Base-by-base conservation (phyloP, 2,888 invertebrate genomes). In the Noctua janthe region DNA sequence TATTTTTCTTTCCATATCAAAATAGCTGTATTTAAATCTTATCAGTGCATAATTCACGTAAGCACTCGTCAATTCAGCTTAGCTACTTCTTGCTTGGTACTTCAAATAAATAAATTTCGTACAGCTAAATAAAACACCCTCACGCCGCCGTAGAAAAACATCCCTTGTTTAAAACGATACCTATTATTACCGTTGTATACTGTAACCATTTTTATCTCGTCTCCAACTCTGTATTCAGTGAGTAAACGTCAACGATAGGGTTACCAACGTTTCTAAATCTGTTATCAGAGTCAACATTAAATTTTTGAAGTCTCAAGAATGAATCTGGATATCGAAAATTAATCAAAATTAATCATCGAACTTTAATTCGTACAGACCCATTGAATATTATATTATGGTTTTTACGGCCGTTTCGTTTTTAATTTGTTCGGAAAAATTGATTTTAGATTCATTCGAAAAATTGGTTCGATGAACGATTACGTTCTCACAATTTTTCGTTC, bases 161-260 rank as follows among this genome's bases (percentile, higher is more conserved):
- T 49, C 66, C 82, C 81, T 84, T 82, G 75, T 86, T 90, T 85
- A 85, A 89, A 90, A 88, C 83, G 86, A 86, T 77, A 83, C 89
- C 84, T 90, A 86, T 90, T 90, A 90, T 90, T 89, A 77, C 83
- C 89, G 74, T 82, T 90, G 89, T 86, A 80, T 86, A 78, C 84
- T 67, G 83, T 85, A 84, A 88, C 87, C 81, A 89, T 87, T 91
- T 90, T 91, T 90, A 86, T 91, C 84, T 88, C 86, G 78, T 86
- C 87, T 88, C 81, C 80, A 23, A 74, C 80, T 78, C 88, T 86
- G 78, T 87, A 92, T 91, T 88, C 88, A 89, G 84, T 87, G 85
- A 90, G 87, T 86, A 87, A 90, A 91, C 85, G 90, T 87, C 86
- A 87, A 78, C 76, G 64, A 76, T 83, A 88, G 88, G 88, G 88